Percentiles rank a stretch among this genome's conserved stretches.
Evolutionary conservation across 2,888 invertebrate species (phyloP).

Genomic region (Cryptocephalus primarius): DNA sequence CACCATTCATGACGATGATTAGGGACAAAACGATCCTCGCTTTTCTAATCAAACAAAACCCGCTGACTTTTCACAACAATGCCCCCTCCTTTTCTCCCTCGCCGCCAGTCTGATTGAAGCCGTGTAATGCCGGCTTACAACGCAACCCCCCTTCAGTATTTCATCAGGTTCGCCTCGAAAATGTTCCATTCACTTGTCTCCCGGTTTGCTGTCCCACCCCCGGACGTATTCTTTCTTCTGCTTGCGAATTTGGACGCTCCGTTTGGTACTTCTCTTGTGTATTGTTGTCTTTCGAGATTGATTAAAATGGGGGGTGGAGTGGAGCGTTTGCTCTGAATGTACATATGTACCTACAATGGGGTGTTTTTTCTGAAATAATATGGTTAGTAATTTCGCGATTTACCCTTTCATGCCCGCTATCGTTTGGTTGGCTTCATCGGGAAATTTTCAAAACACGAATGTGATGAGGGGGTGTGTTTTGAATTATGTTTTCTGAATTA

Average conservation of each 20-base stretch:
- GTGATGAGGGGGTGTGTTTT: too few species aligned
- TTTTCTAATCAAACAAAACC: conserved; percentile 38
- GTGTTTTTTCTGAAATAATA: too few species aligned
- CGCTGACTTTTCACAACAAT: conserved; percentile 37
- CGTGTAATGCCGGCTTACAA: conserved; percentile 29
- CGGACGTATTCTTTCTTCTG: conserved; percentile 16
- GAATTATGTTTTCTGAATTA: too few species aligned
- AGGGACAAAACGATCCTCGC: conserved; percentile 33
- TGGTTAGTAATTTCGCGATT: too few species aligned
- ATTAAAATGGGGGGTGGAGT: conserved; percentile 11
- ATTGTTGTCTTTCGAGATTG: conserved; percentile 15
- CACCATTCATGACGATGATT: conserved; percentile 31
- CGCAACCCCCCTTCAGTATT: conserved; percentile 15
- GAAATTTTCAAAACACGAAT: too few species aligned
- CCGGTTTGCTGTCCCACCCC: conserved; percentile 13
- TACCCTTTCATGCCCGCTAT: too few species aligned
- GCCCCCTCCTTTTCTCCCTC: conserved; percentile 14
- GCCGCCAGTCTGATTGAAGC: conserved; percentile 32
- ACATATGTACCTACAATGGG: too few species aligned
- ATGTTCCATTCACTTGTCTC: conserved; percentile 20
- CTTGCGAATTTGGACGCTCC: conserved; percentile 17
- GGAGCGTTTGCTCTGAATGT: too few species aligned
- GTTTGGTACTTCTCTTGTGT: conserved; percentile 13
- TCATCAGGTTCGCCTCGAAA: conserved; percentile 16
- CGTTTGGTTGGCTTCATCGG: too few species aligned